Base-by-base conservation (phyloP, 2,888 invertebrate genomes). In the Euzetes globulus region DNA sequence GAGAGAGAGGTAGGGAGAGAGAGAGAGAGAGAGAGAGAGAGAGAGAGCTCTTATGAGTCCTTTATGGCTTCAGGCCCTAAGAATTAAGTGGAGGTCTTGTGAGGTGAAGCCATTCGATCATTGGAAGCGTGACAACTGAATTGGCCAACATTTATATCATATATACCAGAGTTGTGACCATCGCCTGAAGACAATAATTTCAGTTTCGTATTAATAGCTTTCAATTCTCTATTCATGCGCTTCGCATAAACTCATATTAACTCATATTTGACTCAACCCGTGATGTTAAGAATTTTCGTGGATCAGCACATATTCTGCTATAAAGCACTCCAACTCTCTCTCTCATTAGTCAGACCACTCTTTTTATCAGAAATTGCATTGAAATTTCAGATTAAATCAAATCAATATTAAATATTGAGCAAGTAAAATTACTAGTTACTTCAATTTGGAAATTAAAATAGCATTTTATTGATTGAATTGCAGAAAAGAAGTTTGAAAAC, bases 101-200 rank as follows among this genome's bases (percentile, higher is more conserved):
- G 70, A 41, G 45, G 41, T 68, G 68, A 45, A 70, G n/a, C 70
- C 33, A 45, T 70, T 45, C 45, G 13, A 45, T 47, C 45, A 70
- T 70, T 6, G 19, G 70, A 45, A 45, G 41, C 70, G 70, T 70
- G 70, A 70, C 70, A 70, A 70, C 45, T 70, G 45, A 70, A 70
- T 70, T 70, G 70, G 33, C 47, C 2, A 41, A 70, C 70, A 70
- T 70, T 70, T 70, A 70, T 70, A 45, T 7, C 25, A 41, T 65
- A 58, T 58, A 29, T 27, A 58, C 11, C 65, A 19, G 22, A 29
- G 70, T 70, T 70, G 45, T 70, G 70, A 70, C 70, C 70, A 70
- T 41, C 11, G 19, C 70, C 70, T 70, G 6, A 45, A 70, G 70
- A 27, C 70, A 70, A 47, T 70, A 45, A 70, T 70, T 70, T 70